Conservation (phyloP, 1,140 invertebrate genomes). For the Oncopodura yosiiana region DNA sequence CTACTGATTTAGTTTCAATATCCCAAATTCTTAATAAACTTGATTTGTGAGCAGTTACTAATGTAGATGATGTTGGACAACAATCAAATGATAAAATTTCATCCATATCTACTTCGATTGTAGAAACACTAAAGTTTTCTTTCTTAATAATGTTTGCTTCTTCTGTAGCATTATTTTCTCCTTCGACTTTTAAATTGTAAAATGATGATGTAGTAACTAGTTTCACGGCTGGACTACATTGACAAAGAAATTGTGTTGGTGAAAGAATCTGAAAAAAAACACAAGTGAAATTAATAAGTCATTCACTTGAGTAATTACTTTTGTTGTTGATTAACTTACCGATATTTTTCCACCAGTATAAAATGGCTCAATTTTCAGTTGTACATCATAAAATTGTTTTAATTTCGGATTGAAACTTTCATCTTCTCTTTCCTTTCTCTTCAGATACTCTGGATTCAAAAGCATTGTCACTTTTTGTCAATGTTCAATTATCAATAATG, state of each 20-base stretch:
- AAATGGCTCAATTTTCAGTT: slow-evolving; percentile 66
- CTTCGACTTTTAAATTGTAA: background rate
- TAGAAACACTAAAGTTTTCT: slow-evolving; percentile 3
- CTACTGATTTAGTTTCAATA: slow-evolving; percentile 7
- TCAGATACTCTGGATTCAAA: slow-evolving; percentile 1
- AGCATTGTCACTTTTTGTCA: background rate
- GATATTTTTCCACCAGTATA: slow-evolving; percentile 70
- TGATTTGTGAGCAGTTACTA: slow-evolving; percentile 31
- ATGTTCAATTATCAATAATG: background rate
- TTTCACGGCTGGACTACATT: slow-evolving; percentile 24
- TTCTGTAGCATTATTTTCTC: background rate
- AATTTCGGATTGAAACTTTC: slow-evolving; percentile 31
- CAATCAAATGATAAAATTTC: slow-evolving; percentile 31
- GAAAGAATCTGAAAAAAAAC: slow-evolving; percentile 18
- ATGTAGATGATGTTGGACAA: slow-evolving; percentile 2
- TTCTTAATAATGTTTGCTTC: background rate
- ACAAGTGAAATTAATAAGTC: background rate
- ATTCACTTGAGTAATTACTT: background rate
- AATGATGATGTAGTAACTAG: slow-evolving; percentile 19
- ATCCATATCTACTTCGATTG: slow-evolving; percentile 26
- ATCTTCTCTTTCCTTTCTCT: slow-evolving; percentile 1
- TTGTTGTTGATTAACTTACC: slow-evolving; percentile 40
- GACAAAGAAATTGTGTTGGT: slow-evolving; percentile 17
- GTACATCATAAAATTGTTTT: slow-evolving; percentile 51
- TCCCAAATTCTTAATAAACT: slow-evolving; percentile 23